These are phyloP conservation scores for Mastomys coucha DNA, from an alignment of 2,113 vertebrate species.

Conservation along the genomic window DNA sequence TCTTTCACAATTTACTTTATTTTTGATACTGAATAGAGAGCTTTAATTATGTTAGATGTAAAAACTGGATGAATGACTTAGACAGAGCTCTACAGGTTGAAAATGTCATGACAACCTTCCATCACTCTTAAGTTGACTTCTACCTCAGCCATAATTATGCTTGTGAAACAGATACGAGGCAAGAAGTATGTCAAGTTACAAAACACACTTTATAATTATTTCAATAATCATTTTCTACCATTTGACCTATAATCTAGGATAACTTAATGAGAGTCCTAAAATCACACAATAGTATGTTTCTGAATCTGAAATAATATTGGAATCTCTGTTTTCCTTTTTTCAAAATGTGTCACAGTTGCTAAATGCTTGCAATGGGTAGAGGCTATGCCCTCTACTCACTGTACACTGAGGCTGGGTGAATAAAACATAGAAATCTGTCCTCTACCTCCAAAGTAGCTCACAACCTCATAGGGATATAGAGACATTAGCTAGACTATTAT, in stretches of 20 bases:
- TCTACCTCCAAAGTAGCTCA: background rate
- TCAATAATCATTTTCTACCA: background rate
- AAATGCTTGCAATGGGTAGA: background rate
- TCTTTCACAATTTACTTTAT: conserved; percentile 29
- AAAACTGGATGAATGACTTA: background rate
- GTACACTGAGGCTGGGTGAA: background rate
- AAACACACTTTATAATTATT: background rate
- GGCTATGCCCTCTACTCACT: too few relatives aligned
- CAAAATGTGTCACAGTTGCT: background rate
- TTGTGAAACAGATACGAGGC: background rate
- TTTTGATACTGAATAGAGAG: background rate
- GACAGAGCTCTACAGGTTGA: background rate
- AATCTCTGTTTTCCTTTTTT: background rate
- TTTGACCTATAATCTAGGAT: background rate
- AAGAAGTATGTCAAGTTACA: background rate
- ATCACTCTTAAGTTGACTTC: background rate
- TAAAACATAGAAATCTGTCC: background rate
- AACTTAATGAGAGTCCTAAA: background rate
- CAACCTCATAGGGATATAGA: background rate
- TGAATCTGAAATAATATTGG: background rate
- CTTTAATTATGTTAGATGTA: background rate
- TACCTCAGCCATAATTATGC: background rate
- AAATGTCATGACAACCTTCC: background rate
- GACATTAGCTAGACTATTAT: background rate
- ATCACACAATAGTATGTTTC: background rate